These are phyloP conservation scores for Thymelicus sylvestris DNA, from an alignment of 2,888 invertebrate species.

Conservation along the genomic window DNA sequence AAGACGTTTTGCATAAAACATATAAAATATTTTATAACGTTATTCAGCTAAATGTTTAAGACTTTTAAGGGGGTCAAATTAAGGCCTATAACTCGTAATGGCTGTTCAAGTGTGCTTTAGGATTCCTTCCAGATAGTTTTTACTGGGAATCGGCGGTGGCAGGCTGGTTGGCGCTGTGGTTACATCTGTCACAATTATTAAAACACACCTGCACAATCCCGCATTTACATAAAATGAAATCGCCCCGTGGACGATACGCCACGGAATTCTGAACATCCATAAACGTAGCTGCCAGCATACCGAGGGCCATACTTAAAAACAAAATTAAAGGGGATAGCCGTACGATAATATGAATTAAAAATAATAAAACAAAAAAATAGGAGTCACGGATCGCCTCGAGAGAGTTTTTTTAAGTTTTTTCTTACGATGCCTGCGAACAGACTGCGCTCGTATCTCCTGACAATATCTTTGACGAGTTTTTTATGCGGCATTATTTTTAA, in stretches of 20 bases:
- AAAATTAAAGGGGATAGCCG: slow-evolving; percentile 85
- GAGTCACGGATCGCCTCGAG: slow-evolving; percentile 84
- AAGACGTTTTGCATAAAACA: slow-evolving; percentile 1
- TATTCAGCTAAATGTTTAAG: slow-evolving; percentile 16
- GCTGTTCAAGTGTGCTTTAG: slow-evolving; percentile 25
- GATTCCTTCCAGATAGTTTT: slow-evolving; percentile 26
- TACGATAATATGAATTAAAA: slow-evolving; percentile 85
- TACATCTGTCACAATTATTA: slow-evolving; percentile 76
- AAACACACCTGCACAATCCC: slow-evolving; percentile 57
- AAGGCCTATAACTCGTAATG: slow-evolving; percentile 18
- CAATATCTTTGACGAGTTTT: slow-evolving; percentile 85
- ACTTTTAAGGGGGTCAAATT: slow-evolving; percentile 9
- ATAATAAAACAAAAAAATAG: slow-evolving; percentile 84
- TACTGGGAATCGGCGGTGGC: slow-evolving; percentile 40
- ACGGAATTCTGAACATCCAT: slow-evolving; percentile 83
- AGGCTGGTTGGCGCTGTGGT: slow-evolving; percentile 36
- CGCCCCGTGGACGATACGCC: slow-evolving; percentile 71
- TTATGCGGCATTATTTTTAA: slow-evolving; percentile 83
- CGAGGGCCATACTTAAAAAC: slow-evolving; percentile 84
- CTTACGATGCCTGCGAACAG: slow-evolving; percentile 79
- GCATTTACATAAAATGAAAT: slow-evolving; percentile 81
- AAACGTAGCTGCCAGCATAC: slow-evolving; percentile 83
- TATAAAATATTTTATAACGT: slow-evolving; percentile 10
- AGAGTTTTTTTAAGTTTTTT: slow-evolving; percentile 74
- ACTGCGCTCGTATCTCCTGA: slow-evolving; percentile 76